A percentile compares a stretch with the other conserved stretches of the same genome.
phyloP scores from a whole-genome alignment of 1,140 invertebrate genomes.

The Campoletis sonorensis region DNA sequence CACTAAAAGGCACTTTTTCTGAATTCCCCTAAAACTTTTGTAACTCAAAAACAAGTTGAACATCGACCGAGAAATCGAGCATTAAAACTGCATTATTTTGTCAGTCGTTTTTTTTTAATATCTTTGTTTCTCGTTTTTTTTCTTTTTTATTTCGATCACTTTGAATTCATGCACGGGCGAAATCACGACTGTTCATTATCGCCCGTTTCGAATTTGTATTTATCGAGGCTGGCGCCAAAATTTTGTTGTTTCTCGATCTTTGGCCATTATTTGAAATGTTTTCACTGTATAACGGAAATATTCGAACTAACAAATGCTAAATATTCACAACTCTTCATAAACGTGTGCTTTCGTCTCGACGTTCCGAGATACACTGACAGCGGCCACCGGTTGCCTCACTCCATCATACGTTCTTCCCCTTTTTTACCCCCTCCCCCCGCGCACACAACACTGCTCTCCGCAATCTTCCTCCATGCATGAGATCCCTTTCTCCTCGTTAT shows the following conservation, averaged over 20 bases:
- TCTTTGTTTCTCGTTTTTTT: background rate
- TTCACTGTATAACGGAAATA: background rate
- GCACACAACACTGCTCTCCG: background rate
- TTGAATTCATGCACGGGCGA: conserved; percentile 1
- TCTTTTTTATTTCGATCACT: background rate
- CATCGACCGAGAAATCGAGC: background rate
- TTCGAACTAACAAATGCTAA: background rate
- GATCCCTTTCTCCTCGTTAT: background rate
- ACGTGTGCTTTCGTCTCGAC: conserved; percentile 46
- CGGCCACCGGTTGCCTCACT: conserved; percentile 52
- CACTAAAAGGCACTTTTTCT: conserved; percentile 4
- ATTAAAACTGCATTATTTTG: background rate
- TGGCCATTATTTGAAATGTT: conserved; percentile 1
- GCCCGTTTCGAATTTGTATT: conserved; percentile 11
- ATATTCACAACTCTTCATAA: background rate
- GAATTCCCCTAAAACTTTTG: background rate
- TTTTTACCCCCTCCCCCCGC: background rate
- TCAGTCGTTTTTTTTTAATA: background rate
- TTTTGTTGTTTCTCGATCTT: background rate
- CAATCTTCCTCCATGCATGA: no score
- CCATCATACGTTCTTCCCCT: background rate
- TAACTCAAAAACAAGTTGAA: background rate
- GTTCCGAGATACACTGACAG: conserved; percentile 61
- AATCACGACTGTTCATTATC: background rate
- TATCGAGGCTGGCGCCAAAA: conserved; percentile 14